phyloP scores from a whole-genome alignment of 1,140 invertebrate genomes.

The Halictus rubicundus region DNA sequence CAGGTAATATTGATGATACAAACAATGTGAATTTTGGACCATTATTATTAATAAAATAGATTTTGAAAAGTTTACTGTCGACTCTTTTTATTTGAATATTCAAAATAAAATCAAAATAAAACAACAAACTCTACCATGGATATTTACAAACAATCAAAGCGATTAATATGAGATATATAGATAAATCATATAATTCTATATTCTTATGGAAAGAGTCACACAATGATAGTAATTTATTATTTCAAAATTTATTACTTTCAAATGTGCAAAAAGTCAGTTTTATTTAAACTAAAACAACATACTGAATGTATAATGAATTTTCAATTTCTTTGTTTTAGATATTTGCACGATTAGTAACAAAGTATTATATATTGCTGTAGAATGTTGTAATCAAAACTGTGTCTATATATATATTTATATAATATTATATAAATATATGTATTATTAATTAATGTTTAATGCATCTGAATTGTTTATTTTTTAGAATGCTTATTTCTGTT shows the following conservation, averaged over 20 bases:
- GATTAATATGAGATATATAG: no score
- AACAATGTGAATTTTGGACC: conserved; percentile 17
- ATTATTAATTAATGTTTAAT: not conserved
- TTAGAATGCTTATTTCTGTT: conserved; percentile 1
- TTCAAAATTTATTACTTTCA: not conserved
- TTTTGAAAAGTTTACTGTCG: not conserved
- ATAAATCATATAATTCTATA: not conserved
- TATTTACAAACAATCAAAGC: not conserved
- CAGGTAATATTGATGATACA: conserved; percentile 62
- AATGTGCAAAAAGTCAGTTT: not conserved
- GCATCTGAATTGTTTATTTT: conserved; percentile 21
- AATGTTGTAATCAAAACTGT: not conserved
- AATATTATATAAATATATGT: not conserved
- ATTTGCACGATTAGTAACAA: conserved; percentile 30
- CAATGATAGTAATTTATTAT: not conserved
- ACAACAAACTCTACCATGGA: not conserved
- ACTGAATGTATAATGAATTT: not conserved
- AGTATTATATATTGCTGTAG: conserved; percentile 1
- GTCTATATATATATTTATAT: not conserved
- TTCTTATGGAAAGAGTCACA: conserved; percentile 35
- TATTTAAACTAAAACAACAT: not conserved
- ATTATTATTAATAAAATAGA: not conserved
- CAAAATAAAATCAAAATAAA: not conserved
- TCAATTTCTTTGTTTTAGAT: not conserved
- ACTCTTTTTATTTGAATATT: not conserved